Percentiles rank a stretch among this genome's conserved stretches.
Evolutionary conservation across 2,888 invertebrate species (phyloP).

Genomic region (Ophion obscuratus): DNA sequence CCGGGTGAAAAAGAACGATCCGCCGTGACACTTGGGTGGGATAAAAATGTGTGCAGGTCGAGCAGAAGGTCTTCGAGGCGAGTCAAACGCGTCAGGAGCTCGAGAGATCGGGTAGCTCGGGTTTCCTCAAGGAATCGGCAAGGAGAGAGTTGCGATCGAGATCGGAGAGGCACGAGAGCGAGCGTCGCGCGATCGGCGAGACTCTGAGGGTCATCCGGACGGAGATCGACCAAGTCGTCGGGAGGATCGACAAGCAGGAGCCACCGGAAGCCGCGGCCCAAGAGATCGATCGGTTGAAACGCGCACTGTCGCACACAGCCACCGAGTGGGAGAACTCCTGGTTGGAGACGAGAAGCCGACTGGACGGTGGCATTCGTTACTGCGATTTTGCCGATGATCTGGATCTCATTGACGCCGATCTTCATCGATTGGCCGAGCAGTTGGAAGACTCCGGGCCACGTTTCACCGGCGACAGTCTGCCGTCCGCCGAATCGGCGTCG

Average conservation of each 20-base stretch:
- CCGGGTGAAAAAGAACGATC: neutral
- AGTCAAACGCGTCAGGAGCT: constrained; percentile 72
- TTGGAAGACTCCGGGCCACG: constrained; percentile 72
- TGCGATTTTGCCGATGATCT: constrained; percentile 90
- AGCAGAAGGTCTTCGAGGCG: constrained; percentile 82
- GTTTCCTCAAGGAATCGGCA: constrained; percentile 63
- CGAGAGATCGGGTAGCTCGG: constrained; percentile 59
- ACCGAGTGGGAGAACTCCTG: constrained; percentile 88
- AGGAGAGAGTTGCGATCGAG: constrained; percentile 61
- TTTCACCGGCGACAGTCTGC: constrained; percentile 88
- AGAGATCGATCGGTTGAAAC: constrained; percentile 89
- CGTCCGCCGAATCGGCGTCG: constrained; percentile 89
- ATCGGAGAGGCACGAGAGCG: constrained; percentile 56
- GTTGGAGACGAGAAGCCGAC: constrained; percentile 85
- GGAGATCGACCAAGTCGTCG: constrained; percentile 89
- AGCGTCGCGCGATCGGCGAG: constrained; percentile 81
- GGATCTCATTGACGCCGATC: constrained; percentile 88
- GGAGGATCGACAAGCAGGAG: constrained; percentile 89
- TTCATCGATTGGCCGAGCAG: constrained; percentile 82
- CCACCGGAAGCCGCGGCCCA: constrained; percentile 88
- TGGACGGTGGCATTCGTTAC: constrained; percentile 88
- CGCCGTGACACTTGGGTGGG: too few species aligned
- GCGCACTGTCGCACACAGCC: constrained; percentile 87
- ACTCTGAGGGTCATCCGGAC: constrained; percentile 88
- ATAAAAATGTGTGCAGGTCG: constrained; percentile 70